A percentile compares a stretch with the other conserved stretches of the same genome.
Conservation (phyloP, 1,140 invertebrate genomes). For the Proctacanthus coquilletti region DNA sequence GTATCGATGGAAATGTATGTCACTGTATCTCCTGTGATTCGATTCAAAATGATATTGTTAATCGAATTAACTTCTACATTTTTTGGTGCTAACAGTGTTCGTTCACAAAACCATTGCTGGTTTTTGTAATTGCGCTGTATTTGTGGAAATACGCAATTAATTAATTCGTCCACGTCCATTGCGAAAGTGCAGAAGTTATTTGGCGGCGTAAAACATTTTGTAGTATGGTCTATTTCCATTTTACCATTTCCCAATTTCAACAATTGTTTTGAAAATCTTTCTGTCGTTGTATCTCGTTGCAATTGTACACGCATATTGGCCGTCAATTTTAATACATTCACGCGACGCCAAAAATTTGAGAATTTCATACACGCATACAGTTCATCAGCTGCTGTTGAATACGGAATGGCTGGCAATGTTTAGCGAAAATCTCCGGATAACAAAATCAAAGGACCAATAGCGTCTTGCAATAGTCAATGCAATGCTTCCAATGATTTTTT, state of each 20-base stretch:
- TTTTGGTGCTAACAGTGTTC: slow-evolving; percentile 19
- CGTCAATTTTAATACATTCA: background rate
- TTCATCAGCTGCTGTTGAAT: slow-evolving; percentile 8
- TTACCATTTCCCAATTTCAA: no score
- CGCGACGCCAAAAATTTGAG: slow-evolving; percentile 2
- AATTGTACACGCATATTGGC: slow-evolving; percentile 5
- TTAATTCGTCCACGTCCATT: slow-evolving; percentile 19
- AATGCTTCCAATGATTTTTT: slow-evolving; percentile 28
- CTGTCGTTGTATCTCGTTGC: slow-evolving; percentile 14
- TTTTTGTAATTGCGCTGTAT: slow-evolving; percentile 27
- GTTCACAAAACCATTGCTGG: slow-evolving; percentile 19
- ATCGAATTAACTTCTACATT: slow-evolving; percentile 22
- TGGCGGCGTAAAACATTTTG: slow-evolving; percentile 22
- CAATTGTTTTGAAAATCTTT: no score
- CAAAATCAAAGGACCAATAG: slow-evolving; percentile 15
- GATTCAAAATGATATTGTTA: slow-evolving; percentile 17
- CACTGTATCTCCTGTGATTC: slow-evolving; percentile 14
- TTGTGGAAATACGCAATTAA: slow-evolving; percentile 24
- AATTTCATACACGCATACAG: slow-evolving; percentile 4
- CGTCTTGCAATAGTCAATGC: slow-evolving; percentile 23
- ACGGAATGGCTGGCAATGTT: slow-evolving; percentile 9
- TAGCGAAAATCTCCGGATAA: slow-evolving; percentile 12
- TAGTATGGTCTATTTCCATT: no score
- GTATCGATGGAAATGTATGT: slow-evolving; percentile 27
- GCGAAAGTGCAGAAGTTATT: slow-evolving; percentile 14